phyloP scores from a whole-genome alignment of 1,140 invertebrate genomes.

The Zaprionus kolodkinae region DNA sequence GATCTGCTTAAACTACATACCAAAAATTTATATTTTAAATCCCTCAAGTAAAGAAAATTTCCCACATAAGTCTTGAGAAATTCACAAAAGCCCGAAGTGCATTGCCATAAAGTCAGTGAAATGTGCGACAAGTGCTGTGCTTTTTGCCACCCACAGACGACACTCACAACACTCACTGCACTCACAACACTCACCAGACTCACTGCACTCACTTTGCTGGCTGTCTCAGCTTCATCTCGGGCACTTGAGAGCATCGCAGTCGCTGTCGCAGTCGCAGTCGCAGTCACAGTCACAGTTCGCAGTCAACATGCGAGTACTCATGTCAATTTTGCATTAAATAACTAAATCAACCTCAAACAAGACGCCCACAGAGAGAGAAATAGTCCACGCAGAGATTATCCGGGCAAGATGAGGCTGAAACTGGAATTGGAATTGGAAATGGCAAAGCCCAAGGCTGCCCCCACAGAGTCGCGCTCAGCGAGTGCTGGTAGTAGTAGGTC shows the following conservation, averaged over 20 bases:
- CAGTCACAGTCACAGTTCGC: conserved; percentile 22
- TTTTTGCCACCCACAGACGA: conserved; percentile 22
- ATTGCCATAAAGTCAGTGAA: conserved; percentile 3
- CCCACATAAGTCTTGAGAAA: conserved; percentile 2
- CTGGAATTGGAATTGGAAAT: background rate
- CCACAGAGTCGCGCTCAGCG: background rate
- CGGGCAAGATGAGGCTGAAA: background rate
- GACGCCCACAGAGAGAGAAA: conserved; percentile 23
- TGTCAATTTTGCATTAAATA: conserved; percentile 77
- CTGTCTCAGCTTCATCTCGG: background rate
- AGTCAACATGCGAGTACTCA: conserved; percentile 46
- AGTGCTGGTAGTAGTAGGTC: conserved; percentile 24
- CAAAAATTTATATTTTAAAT: background rate
- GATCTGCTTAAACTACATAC: background rate
- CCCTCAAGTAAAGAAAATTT: background rate
- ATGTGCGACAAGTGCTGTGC: conserved; percentile 27
- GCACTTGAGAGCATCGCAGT: conserved; percentile 21
- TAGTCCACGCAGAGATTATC: conserved; percentile 36
- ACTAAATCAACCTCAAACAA: conserved; percentile 73
- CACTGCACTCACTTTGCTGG: conserved; percentile 6
- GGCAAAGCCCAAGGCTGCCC: conserved; percentile 6
- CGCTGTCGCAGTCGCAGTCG: conserved; percentile 6
- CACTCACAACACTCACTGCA: conserved; percentile 2
- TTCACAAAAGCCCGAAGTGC: background rate
- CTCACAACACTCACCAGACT: background rate